A percentile compares a stretch with the other conserved stretches of the same genome.
Evolutionary conservation across 2,797 vertebrate species (phyloP).

Genomic region (Manis javanica): DNA sequence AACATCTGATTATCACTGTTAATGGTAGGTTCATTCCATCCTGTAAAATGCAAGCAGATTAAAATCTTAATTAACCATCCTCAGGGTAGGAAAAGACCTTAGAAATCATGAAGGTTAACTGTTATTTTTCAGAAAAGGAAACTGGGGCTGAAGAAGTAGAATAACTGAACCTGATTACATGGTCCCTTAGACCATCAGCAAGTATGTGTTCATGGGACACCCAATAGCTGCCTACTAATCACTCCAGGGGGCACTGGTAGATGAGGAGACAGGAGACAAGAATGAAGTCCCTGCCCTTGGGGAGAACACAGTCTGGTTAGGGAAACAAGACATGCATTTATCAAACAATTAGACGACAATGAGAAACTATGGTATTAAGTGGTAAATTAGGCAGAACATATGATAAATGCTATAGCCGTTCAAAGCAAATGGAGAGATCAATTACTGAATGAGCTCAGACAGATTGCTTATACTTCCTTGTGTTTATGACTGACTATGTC

Average conservation of each 20-base stretch:
- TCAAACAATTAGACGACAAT: conserved; percentile 67
- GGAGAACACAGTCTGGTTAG: conserved; percentile 21
- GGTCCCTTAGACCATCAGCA: neutral
- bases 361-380: conserved; percentile 65
- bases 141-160: neutral
- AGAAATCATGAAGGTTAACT: conserved; percentile 29
- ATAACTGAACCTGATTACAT: neutral
- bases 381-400: conserved; percentile 66
- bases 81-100: neutral
- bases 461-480: conserved; percentile 47
- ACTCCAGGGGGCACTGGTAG: neutral
- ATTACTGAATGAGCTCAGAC: conserved; percentile 56
- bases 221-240: neutral
- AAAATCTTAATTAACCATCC: conserved; percentile 46
- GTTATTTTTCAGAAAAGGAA: conserved; percentile 10
- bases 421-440: conserved; percentile 63
- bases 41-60: neutral
- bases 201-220: neutral
- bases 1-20: neutral
- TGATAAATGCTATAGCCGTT: conserved; percentile 45
- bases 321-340: neutral
- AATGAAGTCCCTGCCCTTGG: conserved; percentile 52
- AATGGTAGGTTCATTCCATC: neutral
- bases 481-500: conserved; percentile 25
- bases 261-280: neutral